phyloP scores from a whole-genome alignment of 2,113 vertebrate genomes.

The Leucopternis melanops region DNA sequence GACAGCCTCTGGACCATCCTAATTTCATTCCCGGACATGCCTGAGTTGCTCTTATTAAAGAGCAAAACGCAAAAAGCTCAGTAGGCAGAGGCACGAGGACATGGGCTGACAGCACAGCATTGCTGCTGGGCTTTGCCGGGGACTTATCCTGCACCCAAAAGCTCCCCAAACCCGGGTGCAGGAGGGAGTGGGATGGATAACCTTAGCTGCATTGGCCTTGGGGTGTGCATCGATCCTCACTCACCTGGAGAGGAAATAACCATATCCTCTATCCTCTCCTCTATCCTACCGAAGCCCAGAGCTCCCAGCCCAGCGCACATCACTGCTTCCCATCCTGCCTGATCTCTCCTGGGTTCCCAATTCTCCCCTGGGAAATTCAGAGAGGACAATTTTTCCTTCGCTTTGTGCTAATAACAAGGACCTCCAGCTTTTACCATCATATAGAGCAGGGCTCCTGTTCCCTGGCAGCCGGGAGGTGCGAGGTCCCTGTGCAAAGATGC shows the following conservation, averaged over 20 bases:
- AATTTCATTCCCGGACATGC: not conserved
- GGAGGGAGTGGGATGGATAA: not conserved
- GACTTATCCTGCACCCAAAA: not conserved
- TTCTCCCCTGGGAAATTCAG: not conserved
- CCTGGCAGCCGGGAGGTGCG: fast-evolving
- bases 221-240: fast-evolving
- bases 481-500: not conserved
- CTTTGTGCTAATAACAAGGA: not conserved
- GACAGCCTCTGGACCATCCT: not conserved
- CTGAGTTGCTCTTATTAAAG: not conserved
- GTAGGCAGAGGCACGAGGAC: fast-evolving
- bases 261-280: not conserved
- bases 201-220: not conserved
- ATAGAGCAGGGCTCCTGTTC: fast-evolving
- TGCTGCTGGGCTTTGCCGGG: not conserved
- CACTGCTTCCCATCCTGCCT: not conserved
- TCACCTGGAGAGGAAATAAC: not conserved
- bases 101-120: not conserved
- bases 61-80: not conserved
- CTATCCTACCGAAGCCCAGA: not conserved
- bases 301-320: not conserved
- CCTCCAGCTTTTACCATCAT: not conserved
- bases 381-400: not conserved
- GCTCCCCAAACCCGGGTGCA: fast-evolving
- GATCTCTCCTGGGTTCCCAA: not conserved